These are phyloP conservation scores for Neoascia interrupta DNA, from an alignment of 2,888 invertebrate species.

Conservation along the genomic window DNA sequence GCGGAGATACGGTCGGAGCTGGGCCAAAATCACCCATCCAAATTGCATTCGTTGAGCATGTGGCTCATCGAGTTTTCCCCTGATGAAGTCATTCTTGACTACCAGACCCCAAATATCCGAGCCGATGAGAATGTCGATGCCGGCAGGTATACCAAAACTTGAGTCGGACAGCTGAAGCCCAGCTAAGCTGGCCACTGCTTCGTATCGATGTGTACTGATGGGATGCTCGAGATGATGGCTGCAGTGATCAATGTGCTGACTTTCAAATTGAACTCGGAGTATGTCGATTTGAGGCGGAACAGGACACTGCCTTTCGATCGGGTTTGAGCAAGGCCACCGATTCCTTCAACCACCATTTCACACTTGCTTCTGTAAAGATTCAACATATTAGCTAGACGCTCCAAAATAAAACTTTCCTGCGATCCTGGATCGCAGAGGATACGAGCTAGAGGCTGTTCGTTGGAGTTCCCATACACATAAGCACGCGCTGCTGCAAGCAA, in stretches of 20 bases:
- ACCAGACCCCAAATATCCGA: conserved; percentile 5
- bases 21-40: conserved; percentile 50
- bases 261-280: neutral
- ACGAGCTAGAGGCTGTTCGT: no score
- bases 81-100: conserved; percentile 8
- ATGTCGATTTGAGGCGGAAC: neutral
- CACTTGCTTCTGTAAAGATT: conserved; percentile 24
- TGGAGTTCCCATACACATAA: no score
- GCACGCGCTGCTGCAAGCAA: conserved; percentile 37
- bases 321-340: conserved; percentile 15
- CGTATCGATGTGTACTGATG: conserved; percentile 4
- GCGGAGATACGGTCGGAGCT: neutral
- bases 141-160: neutral
- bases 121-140: conserved; percentile 5
- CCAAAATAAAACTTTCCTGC: conserved; percentile 43
- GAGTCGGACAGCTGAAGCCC: neutral
- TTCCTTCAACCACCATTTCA: conserved; percentile 29
- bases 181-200: conserved; percentile 1
- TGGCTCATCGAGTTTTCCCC: conserved; percentile 21
- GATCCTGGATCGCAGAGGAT: no score
- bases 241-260: neutral
- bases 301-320: conserved; percentile 16
- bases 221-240: neutral
- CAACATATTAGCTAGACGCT: conserved; percentile 23
- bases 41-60: conserved; percentile 19